Evolutionary conservation across 2,888 invertebrate species (phyloP).

Genomic region (Troilus luridus): DNA sequence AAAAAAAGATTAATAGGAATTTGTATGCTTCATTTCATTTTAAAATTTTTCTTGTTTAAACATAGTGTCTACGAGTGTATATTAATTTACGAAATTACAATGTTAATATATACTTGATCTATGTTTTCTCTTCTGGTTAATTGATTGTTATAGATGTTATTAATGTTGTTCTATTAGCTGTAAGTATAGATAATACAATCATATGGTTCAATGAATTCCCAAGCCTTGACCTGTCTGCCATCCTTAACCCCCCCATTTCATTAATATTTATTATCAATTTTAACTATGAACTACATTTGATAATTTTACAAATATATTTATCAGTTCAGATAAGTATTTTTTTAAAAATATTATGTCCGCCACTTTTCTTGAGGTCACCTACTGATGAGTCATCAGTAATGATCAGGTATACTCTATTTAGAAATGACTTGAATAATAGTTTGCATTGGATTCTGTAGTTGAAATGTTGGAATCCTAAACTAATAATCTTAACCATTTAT

Average conservation of each 20-base stretch:
- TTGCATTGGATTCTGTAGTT: not conserved
- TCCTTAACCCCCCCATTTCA: not conserved
- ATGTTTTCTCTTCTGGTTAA: not conserved
- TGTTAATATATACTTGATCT: not conserved
- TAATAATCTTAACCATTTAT: not conserved
- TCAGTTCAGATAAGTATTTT: not conserved
- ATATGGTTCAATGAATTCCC: constrained; percentile 27
- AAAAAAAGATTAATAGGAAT: no score
- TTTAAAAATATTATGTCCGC: not conserved
- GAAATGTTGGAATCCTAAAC: not conserved
- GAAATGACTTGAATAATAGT: not conserved
- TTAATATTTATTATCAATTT: not conserved
- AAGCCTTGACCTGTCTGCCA: constrained; percentile 11
- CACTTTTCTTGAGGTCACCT: not conserved
- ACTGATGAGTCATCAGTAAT: not conserved
- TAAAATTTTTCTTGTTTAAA: not conserved
- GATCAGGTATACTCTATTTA: not conserved
- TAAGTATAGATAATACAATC: constrained; percentile 9
- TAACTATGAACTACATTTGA: not conserved
- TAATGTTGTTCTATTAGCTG: not conserved
- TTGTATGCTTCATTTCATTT: not conserved
- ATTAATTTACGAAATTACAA: not conserved
- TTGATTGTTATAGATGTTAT: not conserved
- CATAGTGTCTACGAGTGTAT: not conserved
- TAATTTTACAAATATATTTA: not conserved